Base-by-base conservation (phyloP, 2,888 invertebrate species). In the Branchellion lobata region DNA sequence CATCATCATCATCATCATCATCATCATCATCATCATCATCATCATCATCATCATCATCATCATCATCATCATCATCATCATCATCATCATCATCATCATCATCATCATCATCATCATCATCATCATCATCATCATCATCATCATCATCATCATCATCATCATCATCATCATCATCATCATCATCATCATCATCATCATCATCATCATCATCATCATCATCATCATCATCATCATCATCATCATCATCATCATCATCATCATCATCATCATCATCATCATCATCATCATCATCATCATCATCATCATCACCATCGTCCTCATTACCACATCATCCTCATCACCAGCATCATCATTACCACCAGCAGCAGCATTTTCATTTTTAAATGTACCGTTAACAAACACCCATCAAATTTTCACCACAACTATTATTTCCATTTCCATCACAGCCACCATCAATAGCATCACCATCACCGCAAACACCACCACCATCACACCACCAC, bases 31-130 rank as follows among this genome's bases (percentile, higher is more conserved):
- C 75, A 24, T 75, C 51, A 1, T 75, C 75, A 40, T 75, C 75
- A 51, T 75, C 75, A 75, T 53, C n/a, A 53, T 75, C 75, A n/a
- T 75, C 75, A 75, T 53, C 75, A 53, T 75, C 75, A 75, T 53
- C 75, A 0, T 53, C 53, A 75, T 53, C 53, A 53, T 53, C 75
- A 51, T 27, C 75, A 75, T 29, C 53, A 75, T 53, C 51, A 75
- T 75, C 75, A 75, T 75, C 53, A 53, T 51, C 75, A 75, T 75
- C 53, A 53, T 18, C 75, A 53, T 1, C 53, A 53, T 18, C 75
- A 53, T 18, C 53, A 53, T 1, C 75, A 53, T 24, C 53, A 27
- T 24, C 75, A 53, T 36, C 47, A 53, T 71, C 71, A 27, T 31
- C 71, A 27, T 5, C 29, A 69, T 29, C 75, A 53, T 27, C 75